A percentile compares a stretch with the other conserved stretches of the same genome.
Conservation (phyloP, 2,888 invertebrate genomes). For the Chrysopilus asiliformis region DNA sequence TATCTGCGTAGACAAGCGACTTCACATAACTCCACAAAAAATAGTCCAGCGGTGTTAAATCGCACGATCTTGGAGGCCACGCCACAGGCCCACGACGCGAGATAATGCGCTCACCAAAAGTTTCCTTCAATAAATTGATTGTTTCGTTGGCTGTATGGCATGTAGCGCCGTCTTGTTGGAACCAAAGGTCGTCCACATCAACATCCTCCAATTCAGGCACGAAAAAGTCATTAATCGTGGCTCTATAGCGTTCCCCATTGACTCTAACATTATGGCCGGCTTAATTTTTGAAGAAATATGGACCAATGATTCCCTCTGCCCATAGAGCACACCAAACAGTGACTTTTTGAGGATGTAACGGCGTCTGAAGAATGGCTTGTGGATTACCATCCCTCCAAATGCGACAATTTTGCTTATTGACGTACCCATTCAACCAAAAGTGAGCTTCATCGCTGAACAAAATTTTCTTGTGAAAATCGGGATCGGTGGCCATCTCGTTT, state of each 20-base stretch:
- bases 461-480: not conserved
- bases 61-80: not conserved
- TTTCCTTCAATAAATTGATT: not conserved
- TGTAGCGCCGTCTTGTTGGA: not conserved
- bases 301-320: too few relatives aligned
- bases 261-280: not conserved
- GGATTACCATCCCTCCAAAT: too few relatives aligned
- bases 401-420: not conserved
- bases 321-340: too few relatives aligned
- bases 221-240: not conserved
- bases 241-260: not conserved
- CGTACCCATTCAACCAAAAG: slow-evolving; percentile 1
- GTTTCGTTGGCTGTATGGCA: not conserved
- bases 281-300: not conserved
- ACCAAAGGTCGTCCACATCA: not conserved
- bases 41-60: not conserved
- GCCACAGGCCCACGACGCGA: not conserved
- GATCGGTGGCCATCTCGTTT: too few relatives aligned
- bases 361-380: too few relatives aligned
- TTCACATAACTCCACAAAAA: too few relatives aligned
- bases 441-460: slow-evolving; percentile 1
- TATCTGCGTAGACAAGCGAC: too few relatives aligned
- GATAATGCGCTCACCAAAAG: not conserved
- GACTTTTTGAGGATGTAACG: too few relatives aligned
- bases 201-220: not conserved